Conservation (phyloP, 53 echinoderm and acorn worm species). For the Paracentrotus lividus region DNA sequence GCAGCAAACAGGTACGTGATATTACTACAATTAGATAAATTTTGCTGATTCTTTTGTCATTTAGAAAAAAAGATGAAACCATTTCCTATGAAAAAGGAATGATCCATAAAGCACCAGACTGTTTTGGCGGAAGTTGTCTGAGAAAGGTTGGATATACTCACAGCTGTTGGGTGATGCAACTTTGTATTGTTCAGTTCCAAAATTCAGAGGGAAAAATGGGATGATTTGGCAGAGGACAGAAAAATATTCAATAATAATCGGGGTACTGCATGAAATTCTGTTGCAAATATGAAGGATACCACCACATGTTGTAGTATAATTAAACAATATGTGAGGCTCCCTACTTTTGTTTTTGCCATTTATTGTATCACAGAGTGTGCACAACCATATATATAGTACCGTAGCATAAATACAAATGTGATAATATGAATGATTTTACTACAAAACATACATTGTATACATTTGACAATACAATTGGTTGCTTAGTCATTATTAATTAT, state of each 20-base stretch:
- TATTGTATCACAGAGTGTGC: background rate
- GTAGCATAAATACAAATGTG: background rate
- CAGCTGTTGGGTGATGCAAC: background rate
- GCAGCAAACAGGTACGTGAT: constrained; percentile 31
- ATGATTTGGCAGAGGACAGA: background rate
- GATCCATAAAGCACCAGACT: background rate
- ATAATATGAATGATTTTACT: background rate
- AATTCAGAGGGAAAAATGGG: background rate
- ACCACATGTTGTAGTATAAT: background rate
- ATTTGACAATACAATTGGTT: background rate
- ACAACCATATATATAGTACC: background rate
- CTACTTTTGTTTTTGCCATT: background rate
- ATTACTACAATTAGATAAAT: background rate
- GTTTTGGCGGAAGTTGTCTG: background rate
- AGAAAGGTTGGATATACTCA: background rate
- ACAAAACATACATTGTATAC: background rate
- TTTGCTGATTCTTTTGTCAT: background rate
- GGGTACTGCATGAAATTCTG: background rate
- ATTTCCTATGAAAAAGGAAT: background rate
- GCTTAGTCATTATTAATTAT: background rate
- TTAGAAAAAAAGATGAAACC: background rate
- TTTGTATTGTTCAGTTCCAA: background rate
- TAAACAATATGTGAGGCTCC: background rate
- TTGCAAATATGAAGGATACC: background rate
- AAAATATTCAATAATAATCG: background rate